Evolutionary conservation across 2,888 invertebrate species (phyloP).

Genomic region (Mythimna lalbum): DNA sequence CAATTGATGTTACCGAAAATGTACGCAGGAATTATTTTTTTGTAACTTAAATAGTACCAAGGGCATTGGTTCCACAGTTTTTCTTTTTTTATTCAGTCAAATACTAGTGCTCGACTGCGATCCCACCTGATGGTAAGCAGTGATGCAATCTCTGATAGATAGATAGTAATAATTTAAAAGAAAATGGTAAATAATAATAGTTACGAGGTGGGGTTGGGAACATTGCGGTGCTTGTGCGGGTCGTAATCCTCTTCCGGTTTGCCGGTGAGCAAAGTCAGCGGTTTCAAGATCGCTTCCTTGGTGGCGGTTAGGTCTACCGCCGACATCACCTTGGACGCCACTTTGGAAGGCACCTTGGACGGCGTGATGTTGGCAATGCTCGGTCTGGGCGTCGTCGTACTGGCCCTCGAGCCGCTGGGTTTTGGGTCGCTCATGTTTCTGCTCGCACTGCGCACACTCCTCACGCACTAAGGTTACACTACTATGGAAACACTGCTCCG

Average conservation of each 20-base stretch:
- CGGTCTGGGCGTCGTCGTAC: neutral
- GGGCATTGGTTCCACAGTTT: no score
- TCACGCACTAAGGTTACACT: neutral
- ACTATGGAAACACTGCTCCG: neutral
- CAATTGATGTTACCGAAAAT: no score
- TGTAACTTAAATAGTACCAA: no score
- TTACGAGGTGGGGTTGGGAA: slow-evolving; percentile 94
- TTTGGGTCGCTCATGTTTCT: neutral
- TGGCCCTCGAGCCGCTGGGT: neutral
- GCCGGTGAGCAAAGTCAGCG: slow-evolving; percentile 47
- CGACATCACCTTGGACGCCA: slow-evolving; percentile 15
- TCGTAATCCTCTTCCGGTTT: slow-evolving; percentile 87
- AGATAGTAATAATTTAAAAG: no score
- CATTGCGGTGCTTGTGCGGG: slow-evolving; percentile 92
- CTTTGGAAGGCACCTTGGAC: neutral
- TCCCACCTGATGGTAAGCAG: no score
- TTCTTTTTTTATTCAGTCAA: no score
- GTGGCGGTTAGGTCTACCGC: slow-evolving; percentile 4
- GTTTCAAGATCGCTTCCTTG: neutral
- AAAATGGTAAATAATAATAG: slow-evolving; percentile 62
- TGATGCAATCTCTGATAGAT: no score
- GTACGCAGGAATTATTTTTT: no score
- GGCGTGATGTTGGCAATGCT: neutral
- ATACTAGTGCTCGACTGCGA: no score
- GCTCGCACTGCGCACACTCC: neutral